Percentiles rank a stretch among this genome's conserved stretches.
These are phyloP conservation scores for Myotis planiceps DNA, from an alignment of 2,797 vertebrate species.

Conservation along the genomic window DNA sequence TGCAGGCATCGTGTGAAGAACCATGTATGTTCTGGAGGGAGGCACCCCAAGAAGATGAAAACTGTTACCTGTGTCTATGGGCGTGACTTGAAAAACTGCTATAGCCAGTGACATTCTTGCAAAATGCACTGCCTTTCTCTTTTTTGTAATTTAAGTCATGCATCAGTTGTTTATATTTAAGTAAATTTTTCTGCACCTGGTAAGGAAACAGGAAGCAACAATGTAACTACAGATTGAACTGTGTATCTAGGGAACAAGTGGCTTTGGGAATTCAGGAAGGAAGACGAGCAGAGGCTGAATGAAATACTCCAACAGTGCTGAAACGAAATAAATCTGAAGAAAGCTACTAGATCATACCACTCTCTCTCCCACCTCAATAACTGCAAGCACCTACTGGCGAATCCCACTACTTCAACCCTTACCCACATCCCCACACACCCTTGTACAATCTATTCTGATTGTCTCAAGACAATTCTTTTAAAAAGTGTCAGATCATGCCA, in stretches of 20 bases:
- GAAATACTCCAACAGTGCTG: neutral
- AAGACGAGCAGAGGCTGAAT: neutral
- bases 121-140: neutral
- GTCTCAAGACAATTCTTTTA: neutral
- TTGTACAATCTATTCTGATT: neutral
- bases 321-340: neutral
- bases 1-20: neutral
- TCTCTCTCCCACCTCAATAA: neutral
- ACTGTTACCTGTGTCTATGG: neutral
- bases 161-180: neutral
- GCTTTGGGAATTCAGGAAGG: neutral
- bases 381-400: fast-evolving
- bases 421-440: neutral
- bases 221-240: neutral
- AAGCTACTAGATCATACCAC: neutral
- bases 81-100: neutral
- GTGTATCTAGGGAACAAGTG: neutral
- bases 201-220: neutral
- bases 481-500: neutral
- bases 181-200: neutral
- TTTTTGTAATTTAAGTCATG: neutral
- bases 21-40: neutral
- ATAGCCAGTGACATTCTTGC: neutral
- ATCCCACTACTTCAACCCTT: neutral
- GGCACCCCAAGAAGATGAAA: neutral